Conservation (phyloP, 2,888 invertebrate species). For the Argynnis bischoffii region DNA sequence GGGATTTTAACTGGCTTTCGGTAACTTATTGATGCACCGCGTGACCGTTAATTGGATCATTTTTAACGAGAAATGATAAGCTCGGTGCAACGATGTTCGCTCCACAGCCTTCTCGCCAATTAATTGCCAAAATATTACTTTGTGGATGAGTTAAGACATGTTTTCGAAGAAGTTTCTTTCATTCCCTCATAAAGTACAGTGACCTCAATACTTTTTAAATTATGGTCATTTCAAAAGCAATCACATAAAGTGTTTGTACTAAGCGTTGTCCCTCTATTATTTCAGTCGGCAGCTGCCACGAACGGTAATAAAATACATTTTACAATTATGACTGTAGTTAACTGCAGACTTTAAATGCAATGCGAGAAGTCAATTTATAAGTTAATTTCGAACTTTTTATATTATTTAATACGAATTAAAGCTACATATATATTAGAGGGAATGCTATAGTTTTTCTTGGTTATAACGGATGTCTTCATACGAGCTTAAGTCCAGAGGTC, state of each 20-base stretch:
- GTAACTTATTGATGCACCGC: conserved; percentile 75
- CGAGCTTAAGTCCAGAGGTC: conserved; percentile 42
- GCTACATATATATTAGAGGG: not conserved
- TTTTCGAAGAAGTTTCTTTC: conserved; percentile 34
- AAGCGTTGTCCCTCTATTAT: conserved; percentile 22
- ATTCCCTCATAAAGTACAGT: conserved; percentile 2
- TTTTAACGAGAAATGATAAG: conserved; percentile 76
- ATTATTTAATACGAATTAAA: not conserved
- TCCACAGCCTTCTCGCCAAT: conserved; percentile 55
- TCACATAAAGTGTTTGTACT: conserved; percentile 21
- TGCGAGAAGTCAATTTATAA: conserved; percentile 16
- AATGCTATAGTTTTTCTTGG: not conserved
- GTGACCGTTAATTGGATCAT: conserved; percentile 76
- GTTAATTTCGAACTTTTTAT: conserved; percentile 13
- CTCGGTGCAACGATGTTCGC: conserved; percentile 57
- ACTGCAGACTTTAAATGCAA: conserved; percentile 9
- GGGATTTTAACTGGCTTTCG: conserved; percentile 75
- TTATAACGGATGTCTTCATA: not conserved
- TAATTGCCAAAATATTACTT: conserved; percentile 44
- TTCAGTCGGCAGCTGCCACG: conserved; percentile 20
- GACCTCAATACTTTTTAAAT: conserved; percentile 20
- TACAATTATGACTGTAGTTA: conserved; percentile 19
- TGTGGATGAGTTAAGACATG: conserved; percentile 42
- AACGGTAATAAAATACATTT: conserved; percentile 23
- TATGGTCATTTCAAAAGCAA: conserved; percentile 17